A percentile compares a stretch with the other conserved stretches of the same genome.
phyloP scores from a whole-genome alignment of 2,888 invertebrate species.

The Philaethria dido region DNA sequence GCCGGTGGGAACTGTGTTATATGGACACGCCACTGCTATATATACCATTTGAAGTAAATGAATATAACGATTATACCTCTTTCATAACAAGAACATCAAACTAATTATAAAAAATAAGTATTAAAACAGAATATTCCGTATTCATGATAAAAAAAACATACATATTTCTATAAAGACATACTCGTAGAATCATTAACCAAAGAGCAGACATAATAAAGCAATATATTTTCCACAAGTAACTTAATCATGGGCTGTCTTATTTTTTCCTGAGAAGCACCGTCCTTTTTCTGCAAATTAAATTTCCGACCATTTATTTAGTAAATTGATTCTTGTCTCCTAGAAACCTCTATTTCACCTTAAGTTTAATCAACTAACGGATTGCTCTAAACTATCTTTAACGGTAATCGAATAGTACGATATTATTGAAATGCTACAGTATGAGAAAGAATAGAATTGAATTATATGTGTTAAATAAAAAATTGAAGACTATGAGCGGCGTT shows the following conservation, averaged over 20 bases:
- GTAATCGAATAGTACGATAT: constrained; percentile 3
- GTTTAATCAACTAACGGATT: constrained; percentile 36
- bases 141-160: background rate
- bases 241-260: constrained; percentile 35
- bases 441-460: constrained; percentile 9
- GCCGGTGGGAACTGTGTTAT: too few species aligned
- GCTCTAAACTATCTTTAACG: constrained; percentile 14
- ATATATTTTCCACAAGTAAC: constrained; percentile 21
- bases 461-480: too few species aligned
- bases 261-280: constrained; percentile 30
- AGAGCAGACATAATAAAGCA: constrained; percentile 20
- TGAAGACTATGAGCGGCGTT: too few species aligned
- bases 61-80: too few species aligned
- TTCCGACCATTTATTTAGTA: constrained; percentile 34
- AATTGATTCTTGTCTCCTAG: constrained; percentile 32
- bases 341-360: constrained; percentile 26
- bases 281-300: constrained; percentile 38
- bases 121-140: background rate
- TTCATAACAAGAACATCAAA: too few species aligned
- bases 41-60: too few species aligned
- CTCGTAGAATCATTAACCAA: constrained; percentile 11
- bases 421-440: background rate
- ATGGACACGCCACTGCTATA: too few species aligned
- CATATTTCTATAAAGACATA: background rate
- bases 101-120: too few species aligned